Conservation (phyloP, 2,797 vertebrate species). For the Channa striata region DNA sequence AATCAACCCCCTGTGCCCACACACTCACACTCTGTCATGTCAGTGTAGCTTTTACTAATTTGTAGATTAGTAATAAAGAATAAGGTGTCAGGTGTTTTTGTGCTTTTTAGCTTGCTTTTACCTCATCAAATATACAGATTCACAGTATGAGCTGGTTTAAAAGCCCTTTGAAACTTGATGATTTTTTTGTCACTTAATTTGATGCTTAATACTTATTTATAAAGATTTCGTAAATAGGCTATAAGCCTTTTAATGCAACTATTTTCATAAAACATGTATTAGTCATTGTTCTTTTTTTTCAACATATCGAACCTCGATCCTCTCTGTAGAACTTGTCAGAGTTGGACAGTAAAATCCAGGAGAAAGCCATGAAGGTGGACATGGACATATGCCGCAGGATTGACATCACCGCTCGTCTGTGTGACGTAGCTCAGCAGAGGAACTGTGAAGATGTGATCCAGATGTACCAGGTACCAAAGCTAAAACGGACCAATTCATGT, state of each 20-base stretch:
- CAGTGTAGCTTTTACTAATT: not conserved
- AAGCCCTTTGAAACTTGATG: not conserved
- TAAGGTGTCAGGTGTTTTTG: not conserved
- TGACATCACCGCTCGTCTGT: constrained; percentile 95
- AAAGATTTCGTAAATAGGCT: not conserved
- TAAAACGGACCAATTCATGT: not conserved
- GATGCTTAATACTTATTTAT: no score
- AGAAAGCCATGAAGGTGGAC: constrained; percentile 98
- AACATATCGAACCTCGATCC: not conserved
- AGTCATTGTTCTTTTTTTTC: constrained; percentile 73
- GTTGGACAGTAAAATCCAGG: constrained; percentile 96
- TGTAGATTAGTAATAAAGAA: not conserved
- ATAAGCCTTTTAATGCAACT: not conserved
- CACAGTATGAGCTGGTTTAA: no score
- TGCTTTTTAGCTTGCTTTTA: no score
- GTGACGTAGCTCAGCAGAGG: constrained; percentile 94
- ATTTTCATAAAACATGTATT: constrained; percentile 61
- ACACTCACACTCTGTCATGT: not conserved
- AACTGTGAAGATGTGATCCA: constrained; percentile 96
- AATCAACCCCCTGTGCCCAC: not conserved
- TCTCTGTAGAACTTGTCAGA: constrained; percentile 90
- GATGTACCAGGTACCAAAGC: constrained; percentile 90
- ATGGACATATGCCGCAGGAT: constrained; percentile 99
- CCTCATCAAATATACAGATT: no score
- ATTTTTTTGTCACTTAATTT: no score